Conservation (phyloP, 2,888 invertebrate species). For the Nipponacmea schrenckii region DNA sequence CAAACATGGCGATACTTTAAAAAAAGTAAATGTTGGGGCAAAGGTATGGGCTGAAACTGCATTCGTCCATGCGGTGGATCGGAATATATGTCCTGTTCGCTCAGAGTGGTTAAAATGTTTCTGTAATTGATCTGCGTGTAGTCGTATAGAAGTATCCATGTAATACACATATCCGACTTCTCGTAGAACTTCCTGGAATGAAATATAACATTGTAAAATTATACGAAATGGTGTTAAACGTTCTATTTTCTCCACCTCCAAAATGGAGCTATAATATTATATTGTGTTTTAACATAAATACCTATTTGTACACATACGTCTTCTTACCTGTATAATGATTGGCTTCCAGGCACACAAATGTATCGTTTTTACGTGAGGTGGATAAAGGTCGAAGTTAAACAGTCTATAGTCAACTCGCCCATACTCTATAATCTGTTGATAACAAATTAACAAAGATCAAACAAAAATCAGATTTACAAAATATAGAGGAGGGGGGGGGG, state of each 20-base stretch:
- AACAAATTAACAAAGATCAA: not conserved
- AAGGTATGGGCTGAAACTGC: not conserved
- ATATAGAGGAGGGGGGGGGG: too few species aligned
- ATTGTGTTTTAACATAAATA: not conserved
- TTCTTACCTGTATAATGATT: not conserved
- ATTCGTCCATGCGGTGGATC: not conserved
- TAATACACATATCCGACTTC: not conserved
- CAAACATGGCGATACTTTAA: not conserved
- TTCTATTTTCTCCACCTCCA: too few species aligned
- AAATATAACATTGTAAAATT: not conserved
- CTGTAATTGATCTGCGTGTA: not conserved
- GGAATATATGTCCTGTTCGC: not conserved
- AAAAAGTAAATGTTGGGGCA: not conserved
- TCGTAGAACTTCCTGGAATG: not conserved
- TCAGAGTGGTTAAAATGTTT: not conserved
- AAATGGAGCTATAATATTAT: too few species aligned
- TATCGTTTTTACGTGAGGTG: too few species aligned
- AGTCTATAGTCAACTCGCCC: not conserved
- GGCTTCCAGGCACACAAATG: not conserved
- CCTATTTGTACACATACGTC: not conserved
- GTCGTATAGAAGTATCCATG: not conserved
- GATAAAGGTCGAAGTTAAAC: not conserved
- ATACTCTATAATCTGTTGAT: not conserved
- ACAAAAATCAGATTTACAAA: not conserved
- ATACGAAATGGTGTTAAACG: not conserved